Evolutionary conservation across 2,797 vertebrate species (phyloP).

Genomic region (Vespertilio murinus): DNA sequence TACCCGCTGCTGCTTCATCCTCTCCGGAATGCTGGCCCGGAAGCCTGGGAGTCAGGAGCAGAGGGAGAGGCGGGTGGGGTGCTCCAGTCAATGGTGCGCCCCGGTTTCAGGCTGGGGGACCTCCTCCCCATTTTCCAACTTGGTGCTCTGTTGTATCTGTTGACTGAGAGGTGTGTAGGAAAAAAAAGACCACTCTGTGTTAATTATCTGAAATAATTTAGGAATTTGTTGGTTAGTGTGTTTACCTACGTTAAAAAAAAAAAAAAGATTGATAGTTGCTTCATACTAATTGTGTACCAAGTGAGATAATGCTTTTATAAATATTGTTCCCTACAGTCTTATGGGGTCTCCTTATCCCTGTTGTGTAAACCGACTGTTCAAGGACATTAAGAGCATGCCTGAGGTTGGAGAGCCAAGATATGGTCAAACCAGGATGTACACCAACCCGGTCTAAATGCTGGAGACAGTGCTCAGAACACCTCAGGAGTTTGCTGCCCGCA

Average conservation of each 20-base stretch:
- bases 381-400: background rate
- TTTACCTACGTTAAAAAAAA: background rate
- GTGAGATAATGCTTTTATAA: background rate
- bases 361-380: background rate
- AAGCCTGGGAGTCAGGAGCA: background rate
- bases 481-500: background rate
- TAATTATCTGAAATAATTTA: background rate
- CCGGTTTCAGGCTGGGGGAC: background rate
- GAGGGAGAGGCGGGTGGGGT: background rate
- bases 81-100: fast-evolving
- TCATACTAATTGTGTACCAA: background rate
- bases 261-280: background rate
- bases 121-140: background rate
- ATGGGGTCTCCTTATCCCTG: background rate
- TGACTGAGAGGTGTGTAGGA: background rate
- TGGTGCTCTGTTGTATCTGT: background rate
- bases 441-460: background rate
- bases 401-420: background rate
- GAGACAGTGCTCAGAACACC: background rate
- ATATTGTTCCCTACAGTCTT: background rate
- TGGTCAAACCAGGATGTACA: background rate
- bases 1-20: fast-evolving
- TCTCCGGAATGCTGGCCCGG: fast-evolving
- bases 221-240: background rate
- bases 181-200: background rate